phyloP scores from a whole-genome alignment of 1,140 invertebrate species.

The Stegodyphus dumicola region DNA sequence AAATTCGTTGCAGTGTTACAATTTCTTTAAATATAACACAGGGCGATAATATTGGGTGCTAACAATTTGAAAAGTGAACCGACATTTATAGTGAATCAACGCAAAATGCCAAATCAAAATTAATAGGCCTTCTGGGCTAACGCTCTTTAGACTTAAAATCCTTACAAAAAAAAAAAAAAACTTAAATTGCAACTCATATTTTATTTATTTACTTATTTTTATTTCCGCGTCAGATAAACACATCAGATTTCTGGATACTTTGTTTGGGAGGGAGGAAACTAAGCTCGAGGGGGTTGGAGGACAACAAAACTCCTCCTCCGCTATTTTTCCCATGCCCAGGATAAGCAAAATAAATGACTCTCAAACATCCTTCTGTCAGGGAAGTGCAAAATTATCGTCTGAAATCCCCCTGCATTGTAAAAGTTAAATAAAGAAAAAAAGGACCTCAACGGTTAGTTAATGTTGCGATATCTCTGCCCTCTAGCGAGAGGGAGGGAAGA shows the following conservation, averaged over 20 bases:
- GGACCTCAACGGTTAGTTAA: constrained; percentile 49
- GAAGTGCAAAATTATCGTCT: constrained; percentile 53
- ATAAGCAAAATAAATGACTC: constrained; percentile 57
- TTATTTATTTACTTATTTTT: too few relatives aligned
- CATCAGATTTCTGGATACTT: constrained; percentile 9
- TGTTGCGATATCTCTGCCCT: constrained; percentile 5
- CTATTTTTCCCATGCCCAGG: background rate
- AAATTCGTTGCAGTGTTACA: too few relatives aligned
- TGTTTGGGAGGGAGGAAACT: background rate
- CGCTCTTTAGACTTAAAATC: too few relatives aligned
- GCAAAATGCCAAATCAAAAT: too few relatives aligned
- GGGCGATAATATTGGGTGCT: too few relatives aligned
- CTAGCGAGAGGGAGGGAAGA: background rate
- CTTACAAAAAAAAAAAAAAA: too few relatives aligned
- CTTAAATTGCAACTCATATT: too few relatives aligned
- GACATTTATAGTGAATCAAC: too few relatives aligned
- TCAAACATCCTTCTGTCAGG: constrained; percentile 51
- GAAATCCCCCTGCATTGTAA: background rate
- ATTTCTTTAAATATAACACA: too few relatives aligned
- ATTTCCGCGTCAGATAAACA: constrained; percentile 24
- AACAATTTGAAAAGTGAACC: too few relatives aligned
- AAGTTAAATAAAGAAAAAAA: background rate
- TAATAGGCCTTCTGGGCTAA: too few relatives aligned
- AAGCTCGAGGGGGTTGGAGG: background rate
- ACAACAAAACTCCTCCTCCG: background rate